Percentiles rank a stretch among this genome's conserved stretches.
phyloP scores from a whole-genome alignment of 2,113 vertebrate species.

The Eleginops maclovinus region DNA sequence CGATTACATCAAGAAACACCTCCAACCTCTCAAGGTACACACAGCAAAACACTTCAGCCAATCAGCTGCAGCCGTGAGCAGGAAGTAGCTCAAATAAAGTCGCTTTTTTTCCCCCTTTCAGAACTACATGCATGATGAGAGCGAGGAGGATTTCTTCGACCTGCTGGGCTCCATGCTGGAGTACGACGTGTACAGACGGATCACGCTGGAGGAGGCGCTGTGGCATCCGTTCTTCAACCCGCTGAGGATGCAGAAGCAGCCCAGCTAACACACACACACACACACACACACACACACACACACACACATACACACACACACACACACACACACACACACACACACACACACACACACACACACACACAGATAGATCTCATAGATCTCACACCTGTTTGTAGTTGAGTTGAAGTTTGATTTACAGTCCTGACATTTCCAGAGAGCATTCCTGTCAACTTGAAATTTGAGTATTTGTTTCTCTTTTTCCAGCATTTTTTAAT shows the following conservation, averaged over 20 bases:
- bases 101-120: slow-evolving; percentile 54
- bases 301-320: slow-evolving; percentile 13
- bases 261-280: slow-evolving; percentile 35
- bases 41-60: background rate
- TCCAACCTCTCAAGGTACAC: slow-evolving; percentile 93
- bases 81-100: background rate
- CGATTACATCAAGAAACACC: slow-evolving; percentile 87
- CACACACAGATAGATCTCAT: background rate
- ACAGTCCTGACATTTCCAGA: slow-evolving; percentile 2
- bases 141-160: slow-evolving; percentile 91
- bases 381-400: background rate
- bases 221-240: slow-evolving; percentile 92
- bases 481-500: slow-evolving; percentile 21
- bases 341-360: slow-evolving; percentile 28
- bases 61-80: background rate
- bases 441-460: slow-evolving; percentile 48
- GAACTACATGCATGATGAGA: slow-evolving; percentile 88
- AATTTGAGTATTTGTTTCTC: too few relatives aligned
- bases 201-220: slow-evolving; percentile 92
- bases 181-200: slow-evolving; percentile 89
- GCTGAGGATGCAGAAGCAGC: slow-evolving; percentile 57
- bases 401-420: background rate
- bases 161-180: slow-evolving; percentile 93
- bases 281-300: slow-evolving; percentile 31
- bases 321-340: slow-evolving; percentile 2